Evolutionary conservation across 2,888 invertebrate species (phyloP).

Genomic region (Oegoconia quadripuncta): DNA sequence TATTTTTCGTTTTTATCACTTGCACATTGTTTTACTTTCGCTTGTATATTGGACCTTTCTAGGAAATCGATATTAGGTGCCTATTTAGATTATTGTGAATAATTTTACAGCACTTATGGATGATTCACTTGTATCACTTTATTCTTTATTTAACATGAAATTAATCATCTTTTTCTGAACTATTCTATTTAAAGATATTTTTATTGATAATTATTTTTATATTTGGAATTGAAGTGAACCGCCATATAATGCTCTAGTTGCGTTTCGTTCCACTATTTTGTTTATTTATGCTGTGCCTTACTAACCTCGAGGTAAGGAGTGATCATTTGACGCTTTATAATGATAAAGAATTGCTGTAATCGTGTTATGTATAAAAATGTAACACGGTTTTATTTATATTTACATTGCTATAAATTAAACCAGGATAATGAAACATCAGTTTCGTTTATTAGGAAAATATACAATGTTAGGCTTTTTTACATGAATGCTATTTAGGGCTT

Average conservation of each 20-base stretch:
- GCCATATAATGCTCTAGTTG: too few relatives aligned
- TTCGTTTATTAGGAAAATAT: too few relatives aligned
- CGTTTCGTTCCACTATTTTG: conserved; percentile 23
- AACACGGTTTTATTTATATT: conserved; percentile 3
- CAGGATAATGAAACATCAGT: too few relatives aligned
- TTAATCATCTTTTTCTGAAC: neutral
- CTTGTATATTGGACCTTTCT: conserved; percentile 72
- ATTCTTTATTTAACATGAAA: too few relatives aligned
- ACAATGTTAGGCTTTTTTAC: too few relatives aligned
- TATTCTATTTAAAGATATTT: too few relatives aligned
- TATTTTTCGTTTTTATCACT: conserved; percentile 30
- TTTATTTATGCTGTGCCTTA: conserved; percentile 25
- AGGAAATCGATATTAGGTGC: conserved; percentile 9
- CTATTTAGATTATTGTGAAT: neutral
- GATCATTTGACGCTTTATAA: conserved; percentile 7
- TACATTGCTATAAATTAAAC: too few relatives aligned
- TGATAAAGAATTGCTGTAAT: conserved; percentile 1
- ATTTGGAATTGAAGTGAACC: too few relatives aligned
- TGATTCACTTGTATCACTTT: too few relatives aligned
- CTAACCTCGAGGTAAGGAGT: conserved; percentile 32
- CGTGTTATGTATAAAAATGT: conserved; percentile 1
- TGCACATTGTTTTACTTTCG: conserved; percentile 36
- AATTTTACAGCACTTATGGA: conserved; percentile 1
- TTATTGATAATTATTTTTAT: too few relatives aligned
- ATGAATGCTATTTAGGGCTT: too few relatives aligned